Evolutionary conservation across 2,888 invertebrate genomes (phyloP).

Genomic region (Quadroppia sp.): DNA sequence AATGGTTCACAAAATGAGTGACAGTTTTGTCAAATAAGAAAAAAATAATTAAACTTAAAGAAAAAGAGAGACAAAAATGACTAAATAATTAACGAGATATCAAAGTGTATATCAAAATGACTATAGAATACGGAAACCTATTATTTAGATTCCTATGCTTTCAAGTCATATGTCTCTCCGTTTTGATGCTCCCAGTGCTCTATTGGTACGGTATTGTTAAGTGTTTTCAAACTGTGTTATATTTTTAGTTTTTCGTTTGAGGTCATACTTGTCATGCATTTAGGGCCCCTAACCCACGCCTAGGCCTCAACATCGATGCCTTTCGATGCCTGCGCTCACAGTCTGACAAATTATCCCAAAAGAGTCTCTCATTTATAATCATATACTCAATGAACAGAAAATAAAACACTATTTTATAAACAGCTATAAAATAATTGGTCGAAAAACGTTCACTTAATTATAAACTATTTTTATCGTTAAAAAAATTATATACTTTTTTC

Average conservation of each 20-base stretch:
- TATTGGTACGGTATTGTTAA: not conserved
- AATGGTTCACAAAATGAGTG: no score
- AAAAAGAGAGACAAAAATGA: no score
- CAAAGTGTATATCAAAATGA: no score
- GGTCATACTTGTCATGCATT: slow-evolving; percentile 23
- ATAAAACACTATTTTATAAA: not conserved
- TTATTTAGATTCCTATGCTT: slow-evolving; percentile 10
- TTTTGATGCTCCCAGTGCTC: not conserved
- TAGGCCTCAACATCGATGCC: not conserved
- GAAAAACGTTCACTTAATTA: not conserved
- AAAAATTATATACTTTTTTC: not conserved
- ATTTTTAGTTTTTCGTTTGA: slow-evolving; percentile 24
- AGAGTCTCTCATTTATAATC: not conserved
- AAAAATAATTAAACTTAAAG: not conserved
- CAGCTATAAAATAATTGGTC: slow-evolving; percentile 13
- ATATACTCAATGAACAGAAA: not conserved
- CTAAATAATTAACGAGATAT: no score
- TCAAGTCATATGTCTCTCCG: slow-evolving; percentile 2
- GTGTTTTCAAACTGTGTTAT: slow-evolving; percentile 4
- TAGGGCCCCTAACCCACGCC: not conserved
- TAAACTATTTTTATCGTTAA: not conserved
- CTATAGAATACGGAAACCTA: slow-evolving; percentile 3
- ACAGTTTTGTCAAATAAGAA: not conserved
- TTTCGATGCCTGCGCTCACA: not conserved
- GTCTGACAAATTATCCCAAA: slow-evolving; percentile 29